These are phyloP conservation scores for Sarcophaga rosellei DNA, from an alignment of 2,888 invertebrate species.

Conservation along the genomic window DNA sequence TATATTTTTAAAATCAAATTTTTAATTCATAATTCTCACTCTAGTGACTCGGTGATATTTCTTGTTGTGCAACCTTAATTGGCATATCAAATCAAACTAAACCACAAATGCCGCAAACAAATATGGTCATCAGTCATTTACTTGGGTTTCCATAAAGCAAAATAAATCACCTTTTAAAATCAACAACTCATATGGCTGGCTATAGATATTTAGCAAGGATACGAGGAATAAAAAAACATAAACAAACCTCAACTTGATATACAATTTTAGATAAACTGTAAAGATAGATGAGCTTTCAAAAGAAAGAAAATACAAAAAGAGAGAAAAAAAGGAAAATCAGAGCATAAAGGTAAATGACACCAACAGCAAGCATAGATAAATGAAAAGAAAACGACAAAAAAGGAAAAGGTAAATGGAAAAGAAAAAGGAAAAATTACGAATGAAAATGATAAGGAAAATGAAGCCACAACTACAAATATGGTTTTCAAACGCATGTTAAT, in stretches of 20 bases:
- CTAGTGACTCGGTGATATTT: neutral
- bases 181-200: conserved; percentile 22
- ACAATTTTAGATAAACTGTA: conserved; percentile 76
- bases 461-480: conserved; percentile 41
- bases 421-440: conserved; percentile 52
- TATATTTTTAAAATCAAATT: neutral
- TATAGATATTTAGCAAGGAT: neutral
- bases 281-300: conserved; percentile 69
- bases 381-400: conserved; percentile 27
- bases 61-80: neutral
- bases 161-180: conserved; percentile 43
- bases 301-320: neutral
- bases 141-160: conserved; percentile 28
- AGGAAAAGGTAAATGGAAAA: conserved; percentile 34
- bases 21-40: neutral
- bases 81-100: neutral
- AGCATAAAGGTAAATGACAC: conserved; percentile 64
- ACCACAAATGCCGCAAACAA: conserved; percentile 14
- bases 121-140: conserved; percentile 54
- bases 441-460: conserved; percentile 66
- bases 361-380: conserved; percentile 30
- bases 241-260: conserved; percentile 69
- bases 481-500: neutral
- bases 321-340: conserved; percentile 12
- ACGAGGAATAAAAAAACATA: neutral